These are phyloP conservation scores for Eurytoma adleriae DNA, from an alignment of 2,888 invertebrate genomes.

Conservation along the genomic window DNA sequence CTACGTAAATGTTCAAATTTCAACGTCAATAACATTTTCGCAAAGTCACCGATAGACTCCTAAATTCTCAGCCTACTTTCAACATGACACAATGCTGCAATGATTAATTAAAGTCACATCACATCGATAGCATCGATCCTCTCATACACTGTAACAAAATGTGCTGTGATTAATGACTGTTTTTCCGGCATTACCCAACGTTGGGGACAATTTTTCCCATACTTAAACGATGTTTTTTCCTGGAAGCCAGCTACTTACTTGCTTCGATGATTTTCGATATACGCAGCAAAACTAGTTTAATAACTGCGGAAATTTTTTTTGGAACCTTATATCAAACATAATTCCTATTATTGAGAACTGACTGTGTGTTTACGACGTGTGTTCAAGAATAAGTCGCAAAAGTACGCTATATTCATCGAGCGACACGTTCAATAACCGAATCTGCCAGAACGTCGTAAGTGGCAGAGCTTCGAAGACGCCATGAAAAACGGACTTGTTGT, in stretches of 20 bases:
- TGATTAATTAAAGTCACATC: slow-evolving; percentile 46
- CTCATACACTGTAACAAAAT: slow-evolving; percentile 23
- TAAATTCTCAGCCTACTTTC: slow-evolving; percentile 28
- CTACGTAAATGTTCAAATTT: background rate
- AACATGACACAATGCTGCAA: background rate
- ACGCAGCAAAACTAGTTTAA: too few relatives aligned
- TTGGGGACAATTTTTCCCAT: slow-evolving; percentile 8
- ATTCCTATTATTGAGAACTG: too few relatives aligned
- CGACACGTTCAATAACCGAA: slow-evolving; percentile 44
- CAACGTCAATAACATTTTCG: background rate
- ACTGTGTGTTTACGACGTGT: too few relatives aligned
- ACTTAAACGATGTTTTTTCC: too few relatives aligned
- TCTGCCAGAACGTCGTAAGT: slow-evolving; percentile 26
- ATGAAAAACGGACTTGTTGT: slow-evolving; percentile 13
- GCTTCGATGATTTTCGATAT: too few relatives aligned
- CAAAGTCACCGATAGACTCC: slow-evolving; percentile 10
- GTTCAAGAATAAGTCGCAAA: too few relatives aligned
- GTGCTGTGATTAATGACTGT: slow-evolving; percentile 36
- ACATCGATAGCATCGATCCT: slow-evolving; percentile 10
- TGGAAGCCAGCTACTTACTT: too few relatives aligned
- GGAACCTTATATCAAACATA: too few relatives aligned
- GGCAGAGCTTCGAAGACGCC: background rate
- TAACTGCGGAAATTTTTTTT: too few relatives aligned
- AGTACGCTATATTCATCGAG: background rate
- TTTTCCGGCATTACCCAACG: background rate